Evolutionary conservation across 1,140 invertebrate genomes (phyloP), one percentile per base, ranked within the genome.

Genomic region (Dinoponera quadriceps): DNA sequence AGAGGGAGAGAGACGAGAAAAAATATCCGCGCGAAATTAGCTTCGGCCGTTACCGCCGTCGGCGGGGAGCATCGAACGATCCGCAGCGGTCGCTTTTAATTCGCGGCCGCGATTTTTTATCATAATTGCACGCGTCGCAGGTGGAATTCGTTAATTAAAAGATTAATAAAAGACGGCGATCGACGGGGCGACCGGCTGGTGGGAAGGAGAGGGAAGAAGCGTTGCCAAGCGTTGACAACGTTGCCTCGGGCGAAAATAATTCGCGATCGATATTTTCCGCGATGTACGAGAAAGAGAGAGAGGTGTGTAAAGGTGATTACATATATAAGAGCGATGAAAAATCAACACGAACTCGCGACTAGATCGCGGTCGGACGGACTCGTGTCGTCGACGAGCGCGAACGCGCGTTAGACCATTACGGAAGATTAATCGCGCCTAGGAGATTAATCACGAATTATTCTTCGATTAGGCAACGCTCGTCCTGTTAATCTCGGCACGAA

Each of bases 391-490:
- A 77, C 48, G 29, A 66, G 72, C 57, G 57, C 27, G n/a, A 38
- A 25, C 27, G n/a, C 72, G 73, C 16, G 73, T 66, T 77, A 75
- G 22, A 68, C 63, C 75, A 57, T 80, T 69, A 69, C 33, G 27
- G 51, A 80, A 80, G 75, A 80, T 80, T 80, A 80, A 80, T 80
- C 33, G 51, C 33, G 65, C 73, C 78, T 74, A 60, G 78, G 55
- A 60, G n/a, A 81, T 81, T 81, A 81, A 81, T 81, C 78, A 81
- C 38, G 55, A 74, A 82, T 82, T 82, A 82, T 82, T 60, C 78
- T 74, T 82, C 78, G 78, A 82, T 82, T 75, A 82, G 69, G 55
- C 48, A 75, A 82, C 71, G 69, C 69, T 74, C 78, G 66, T 82
- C 29, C 57, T 60, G 59, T 82, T 82, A 82, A 82, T 82, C 57